A percentile compares a stretch with the other conserved stretches of the same genome.
Evolutionary conservation across 2,113 vertebrate species (phyloP).

Genomic region (Columba livia): DNA sequence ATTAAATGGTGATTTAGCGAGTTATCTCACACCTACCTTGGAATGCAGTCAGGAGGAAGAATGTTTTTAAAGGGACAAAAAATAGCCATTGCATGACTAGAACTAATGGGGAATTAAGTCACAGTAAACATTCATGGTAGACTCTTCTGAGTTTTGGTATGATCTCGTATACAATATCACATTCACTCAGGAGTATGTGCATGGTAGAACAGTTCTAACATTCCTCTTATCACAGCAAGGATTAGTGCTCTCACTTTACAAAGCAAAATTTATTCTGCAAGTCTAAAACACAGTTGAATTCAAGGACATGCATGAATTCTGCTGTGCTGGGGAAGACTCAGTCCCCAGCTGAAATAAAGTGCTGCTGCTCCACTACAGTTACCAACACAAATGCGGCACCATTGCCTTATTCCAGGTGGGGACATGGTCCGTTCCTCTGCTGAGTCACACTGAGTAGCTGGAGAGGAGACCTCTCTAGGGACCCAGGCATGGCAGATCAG

Average conservation of each 20-base stretch:
- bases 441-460: not conserved
- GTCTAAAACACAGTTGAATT: not conserved
- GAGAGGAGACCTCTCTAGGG: not conserved
- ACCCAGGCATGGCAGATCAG: not conserved
- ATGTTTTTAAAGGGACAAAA: not conserved
- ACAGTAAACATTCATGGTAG: not conserved
- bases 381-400: not conserved
- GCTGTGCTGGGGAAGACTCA: not conserved
- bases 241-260: not conserved
- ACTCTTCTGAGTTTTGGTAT: not conserved
- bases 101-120: conserved; percentile 30
- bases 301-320: not conserved
- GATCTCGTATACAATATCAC: not conserved
- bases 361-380: not conserved
- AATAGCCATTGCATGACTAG: not conserved
- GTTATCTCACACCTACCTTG: conserved; percentile 48
- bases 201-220: not conserved
- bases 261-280: not conserved
- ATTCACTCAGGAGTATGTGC: not conserved
- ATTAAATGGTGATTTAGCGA: conserved; percentile 46
- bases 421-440: rapidly evolving
- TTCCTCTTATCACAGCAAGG: not conserved
- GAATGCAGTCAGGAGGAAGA: conserved; percentile 8
- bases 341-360: not conserved
- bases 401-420: not conserved